Evolutionary conservation across 2,888 invertebrate species (phyloP), one percentile per base, ranked within the genome.

Genomic region (Allolobophora icterica): DNA sequence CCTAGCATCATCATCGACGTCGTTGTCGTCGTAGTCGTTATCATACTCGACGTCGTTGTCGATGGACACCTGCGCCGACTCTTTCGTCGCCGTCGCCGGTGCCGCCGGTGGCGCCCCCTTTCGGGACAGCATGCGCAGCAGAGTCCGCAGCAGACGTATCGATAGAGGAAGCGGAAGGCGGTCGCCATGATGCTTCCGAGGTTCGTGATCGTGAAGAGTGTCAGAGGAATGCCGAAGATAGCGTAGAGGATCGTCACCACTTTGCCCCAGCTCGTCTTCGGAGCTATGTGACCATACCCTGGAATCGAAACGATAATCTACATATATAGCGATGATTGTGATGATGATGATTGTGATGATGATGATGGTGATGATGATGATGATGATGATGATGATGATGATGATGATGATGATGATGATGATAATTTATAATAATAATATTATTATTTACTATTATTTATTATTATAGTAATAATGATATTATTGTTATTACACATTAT

Each of bases 101-200:
- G 33, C 33, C 89, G 34, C 21, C 45, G 2, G n/a, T 30, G 24
- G 34, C 90, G 89, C 30, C 89, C 35, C 71, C 91, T 38, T 35
- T 34, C 33, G 33, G 34, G 71, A 90, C 93, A 92, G 91, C 92
- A 92, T 15, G 87, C 38, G 91, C 93, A 93, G 92, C 91, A 95
- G 34, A 94, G 91, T 0, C 95, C 95, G 92, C 95, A 95, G 92
- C 94, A 95, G 35, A 95, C 93, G 92, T 94, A 94, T 21, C 94
- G 94, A 94, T 97, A 97, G 92, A 97, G 97, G 94, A 97, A 93
- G 83, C 95, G 93, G 93, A 95, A 95, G 45, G 94, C 94, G 24
- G 94, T 94, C 35, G 95, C 95, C 95, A 95, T 95, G 92, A 94
- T 93, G 92, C 94, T 94, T 91, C 95, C 95, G 52, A 95, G 94